Evolutionary conservation across 2,888 invertebrate genomes (phyloP).

Genomic region (Alcis repandata): DNA sequence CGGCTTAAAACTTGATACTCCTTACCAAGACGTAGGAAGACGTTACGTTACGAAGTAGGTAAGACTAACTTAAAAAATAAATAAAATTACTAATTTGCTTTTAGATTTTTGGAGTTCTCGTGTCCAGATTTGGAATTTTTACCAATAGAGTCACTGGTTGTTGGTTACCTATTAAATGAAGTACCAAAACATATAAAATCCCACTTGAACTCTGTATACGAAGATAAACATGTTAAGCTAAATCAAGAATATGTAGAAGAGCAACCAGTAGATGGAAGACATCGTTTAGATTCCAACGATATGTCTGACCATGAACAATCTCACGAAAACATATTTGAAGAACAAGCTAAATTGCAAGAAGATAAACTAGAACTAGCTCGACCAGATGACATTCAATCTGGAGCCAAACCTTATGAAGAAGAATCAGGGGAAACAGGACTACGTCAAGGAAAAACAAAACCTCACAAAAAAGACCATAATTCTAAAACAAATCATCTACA

Average conservation of each 20-base stretch:
- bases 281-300: background rate
- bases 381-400: background rate
- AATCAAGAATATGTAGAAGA: background rate
- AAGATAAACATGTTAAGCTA: background rate
- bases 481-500: background rate
- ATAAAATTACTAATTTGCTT: slow-evolving; percentile 20
- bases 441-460: background rate
- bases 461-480: background rate
- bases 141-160: slow-evolving; percentile 49
- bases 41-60: too few species aligned
- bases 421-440: background rate
- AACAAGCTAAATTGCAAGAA: slow-evolving; percentile 1
- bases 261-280: background rate
- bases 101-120: slow-evolving; percentile 50
- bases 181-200: slow-evolving; percentile 54
- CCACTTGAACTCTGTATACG: slow-evolving; percentile 34
- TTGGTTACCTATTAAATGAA: slow-evolving; percentile 56
- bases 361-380: background rate
- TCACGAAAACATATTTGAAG: background rate
- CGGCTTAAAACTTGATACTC: too few species aligned
- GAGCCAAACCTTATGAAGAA: background rate
- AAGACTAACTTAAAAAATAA: too few species aligned
- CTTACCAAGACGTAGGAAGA: too few species aligned
- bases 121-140: slow-evolving; percentile 33
- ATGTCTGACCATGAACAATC: background rate